A percentile compares a stretch with the other conserved stretches of the same genome.
Conservation (phyloP, 2,888 invertebrate species). For the Lasioglossum malachurum region DNA sequence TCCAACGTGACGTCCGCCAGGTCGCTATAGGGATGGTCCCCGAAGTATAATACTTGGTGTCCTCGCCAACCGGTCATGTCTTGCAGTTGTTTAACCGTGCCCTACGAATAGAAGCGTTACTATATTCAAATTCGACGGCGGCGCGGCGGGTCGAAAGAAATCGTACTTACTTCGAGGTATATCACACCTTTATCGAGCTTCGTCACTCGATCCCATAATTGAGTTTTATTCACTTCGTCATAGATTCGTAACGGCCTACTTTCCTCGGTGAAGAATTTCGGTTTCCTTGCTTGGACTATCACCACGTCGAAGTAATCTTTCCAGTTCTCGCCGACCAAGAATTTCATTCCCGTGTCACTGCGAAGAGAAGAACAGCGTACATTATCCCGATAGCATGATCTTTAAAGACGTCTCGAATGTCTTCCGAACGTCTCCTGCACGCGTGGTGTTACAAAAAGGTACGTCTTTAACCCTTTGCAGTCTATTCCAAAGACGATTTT, state of each 20-base stretch:
- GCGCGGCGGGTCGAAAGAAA: background rate
- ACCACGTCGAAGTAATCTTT: constrained; percentile 96
- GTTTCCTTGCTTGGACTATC: constrained; percentile 97
- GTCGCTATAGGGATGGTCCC: constrained; percentile 99
- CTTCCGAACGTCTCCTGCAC: no score
- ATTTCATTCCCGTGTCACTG: constrained; percentile 96
- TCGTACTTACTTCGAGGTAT: constrained; percentile 92
- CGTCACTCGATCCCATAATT: constrained; percentile 96
- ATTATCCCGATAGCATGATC: no score
- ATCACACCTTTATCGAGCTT: constrained; percentile 94
- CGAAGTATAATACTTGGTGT: constrained; percentile 97
- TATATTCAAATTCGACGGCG: background rate
- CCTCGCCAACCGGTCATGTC: constrained; percentile 97
- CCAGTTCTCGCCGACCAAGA: constrained; percentile 95
- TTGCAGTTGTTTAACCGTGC: constrained; percentile 96
- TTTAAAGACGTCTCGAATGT: no score
- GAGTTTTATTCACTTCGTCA: constrained; percentile 92
- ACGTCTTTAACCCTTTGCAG: no score
- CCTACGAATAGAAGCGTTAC: constrained; percentile 86
- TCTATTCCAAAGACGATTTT: no score
- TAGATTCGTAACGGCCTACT: constrained; percentile 96
- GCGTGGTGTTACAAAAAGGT: no score
- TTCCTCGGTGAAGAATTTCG: constrained; percentile 97
- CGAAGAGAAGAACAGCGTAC: background rate
- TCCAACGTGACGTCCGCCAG: constrained; percentile 97